These are phyloP conservation scores for Sceloporus tristichus DNA, from an alignment of 2,113 vertebrate species.

Conservation along the genomic window DNA sequence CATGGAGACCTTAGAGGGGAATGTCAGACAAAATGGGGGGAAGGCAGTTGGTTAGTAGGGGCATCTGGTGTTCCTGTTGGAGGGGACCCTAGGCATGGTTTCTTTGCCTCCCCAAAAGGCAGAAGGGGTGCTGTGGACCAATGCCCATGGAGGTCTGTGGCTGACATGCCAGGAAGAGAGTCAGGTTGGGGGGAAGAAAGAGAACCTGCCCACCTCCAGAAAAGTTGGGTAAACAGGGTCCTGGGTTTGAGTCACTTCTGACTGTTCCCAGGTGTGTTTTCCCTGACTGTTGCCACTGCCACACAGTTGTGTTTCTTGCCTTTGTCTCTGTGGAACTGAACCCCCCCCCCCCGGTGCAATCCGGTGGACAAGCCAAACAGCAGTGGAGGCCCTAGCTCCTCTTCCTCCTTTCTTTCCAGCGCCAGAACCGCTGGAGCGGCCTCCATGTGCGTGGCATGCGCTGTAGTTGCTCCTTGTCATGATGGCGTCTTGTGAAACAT, in stretches of 20 bases:
- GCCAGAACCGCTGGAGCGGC: not conserved
- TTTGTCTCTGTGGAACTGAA: not conserved
- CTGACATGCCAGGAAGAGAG: not conserved
- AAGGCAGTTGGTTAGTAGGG: too few species aligned
- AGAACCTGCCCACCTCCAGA: not conserved
- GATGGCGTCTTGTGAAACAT: slow-evolving; percentile 1
- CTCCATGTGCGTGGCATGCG: not conserved
- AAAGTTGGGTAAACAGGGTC: not conserved
- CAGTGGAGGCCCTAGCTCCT: not conserved
- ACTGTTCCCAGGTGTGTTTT: not conserved
- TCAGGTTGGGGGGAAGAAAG: too few species aligned
- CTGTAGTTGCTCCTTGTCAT: slow-evolving; percentile 24
- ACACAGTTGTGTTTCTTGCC: not conserved
- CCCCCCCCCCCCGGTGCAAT: not conserved
- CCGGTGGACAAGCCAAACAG: slow-evolving; percentile 39
- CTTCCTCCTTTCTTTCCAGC: not conserved
- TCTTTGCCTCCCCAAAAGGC: too few species aligned
- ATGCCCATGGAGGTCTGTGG: not conserved
- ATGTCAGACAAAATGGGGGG: too few species aligned
- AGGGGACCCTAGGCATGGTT: too few species aligned
- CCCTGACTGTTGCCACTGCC: not conserved
- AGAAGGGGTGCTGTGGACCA: not conserved
- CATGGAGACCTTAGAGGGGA: too few species aligned
- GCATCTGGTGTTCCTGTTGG: too few species aligned
- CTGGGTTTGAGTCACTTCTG: too few species aligned